These are phyloP conservation scores for Semnornis frantzii DNA, from an alignment of 2,113 vertebrate species.

Conservation along the genomic window DNA sequence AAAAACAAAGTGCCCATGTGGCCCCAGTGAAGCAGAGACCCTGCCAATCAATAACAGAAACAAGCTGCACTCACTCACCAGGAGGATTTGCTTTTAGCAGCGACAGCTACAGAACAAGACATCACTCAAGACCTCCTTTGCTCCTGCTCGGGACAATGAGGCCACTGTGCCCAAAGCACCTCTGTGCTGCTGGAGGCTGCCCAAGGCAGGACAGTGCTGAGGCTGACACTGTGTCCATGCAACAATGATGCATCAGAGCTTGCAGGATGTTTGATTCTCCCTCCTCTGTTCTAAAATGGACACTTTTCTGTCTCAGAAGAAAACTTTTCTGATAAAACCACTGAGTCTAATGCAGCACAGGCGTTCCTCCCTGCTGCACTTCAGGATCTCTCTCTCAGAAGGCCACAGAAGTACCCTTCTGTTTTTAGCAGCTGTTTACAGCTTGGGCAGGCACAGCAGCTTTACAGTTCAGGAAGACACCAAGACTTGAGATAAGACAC, in stretches of 20 bases:
- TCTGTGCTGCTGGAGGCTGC: constrained; percentile 3
- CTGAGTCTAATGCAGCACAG: neutral
- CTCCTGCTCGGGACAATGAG: constrained; percentile 51
- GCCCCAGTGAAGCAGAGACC: constrained; percentile 54
- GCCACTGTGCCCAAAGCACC: constrained; percentile 39
- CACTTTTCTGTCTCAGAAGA: neutral
- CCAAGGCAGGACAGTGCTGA: constrained; percentile 38
- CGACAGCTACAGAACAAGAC: constrained; percentile 35
- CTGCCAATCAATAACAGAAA: constrained; percentile 49
- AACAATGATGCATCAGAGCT: neutral
- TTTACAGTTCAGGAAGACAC: neutral
- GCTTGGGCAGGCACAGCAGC: neutral
- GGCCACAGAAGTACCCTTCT: neutral
- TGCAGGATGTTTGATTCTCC: neutral
- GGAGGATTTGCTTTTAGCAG: constrained; percentile 54
- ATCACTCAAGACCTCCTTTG: constrained; percentile 23
- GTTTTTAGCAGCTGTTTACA: neutral
- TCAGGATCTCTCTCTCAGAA: neutral
- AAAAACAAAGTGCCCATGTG: constrained; percentile 66
- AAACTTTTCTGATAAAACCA: neutral
- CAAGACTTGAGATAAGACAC: neutral
- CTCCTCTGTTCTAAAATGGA: neutral
- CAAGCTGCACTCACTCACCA: constrained; percentile 36
- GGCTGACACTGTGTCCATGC: neutral
- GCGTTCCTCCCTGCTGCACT: neutral